phyloP scores from a whole-genome alignment of 2,113 vertebrate species.

The Protomyctophum bolini region DNA sequence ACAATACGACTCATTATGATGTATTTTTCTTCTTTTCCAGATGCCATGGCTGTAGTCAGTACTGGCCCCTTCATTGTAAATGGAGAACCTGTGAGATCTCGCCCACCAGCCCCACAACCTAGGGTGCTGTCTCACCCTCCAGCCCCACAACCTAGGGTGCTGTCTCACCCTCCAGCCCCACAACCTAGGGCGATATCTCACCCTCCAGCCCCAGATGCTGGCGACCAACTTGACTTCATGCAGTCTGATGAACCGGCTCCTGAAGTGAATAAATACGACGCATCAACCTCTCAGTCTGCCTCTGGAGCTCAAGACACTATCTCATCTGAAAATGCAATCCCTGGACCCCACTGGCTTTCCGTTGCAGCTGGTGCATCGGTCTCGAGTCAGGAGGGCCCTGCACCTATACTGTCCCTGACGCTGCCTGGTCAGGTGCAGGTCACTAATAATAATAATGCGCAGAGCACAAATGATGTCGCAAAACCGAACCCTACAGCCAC shows the following conservation, averaged over 20 bases:
- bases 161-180: not conserved
- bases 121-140: not conserved
- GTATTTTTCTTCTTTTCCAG: constrained; percentile 33
- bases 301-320: not conserved
- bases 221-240: not conserved
- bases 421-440: constrained; percentile 34
- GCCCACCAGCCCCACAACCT: not conserved
- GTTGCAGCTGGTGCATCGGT: constrained; percentile 28
- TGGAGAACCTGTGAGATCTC: not conserved
- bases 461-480: rapidly evolving
- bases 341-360: constrained; percentile 4
- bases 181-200: not conserved
- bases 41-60: constrained; percentile 35
- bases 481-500: not conserved
- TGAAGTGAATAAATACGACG: not conserved
- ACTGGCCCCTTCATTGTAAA: constrained; percentile 59
- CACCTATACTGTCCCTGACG: constrained; percentile 46
- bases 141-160: not conserved
- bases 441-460: not conserved
- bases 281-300: not conserved
- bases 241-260: constrained; percentile 2
- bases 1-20: not conserved
- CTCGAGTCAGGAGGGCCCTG: constrained; percentile 38
- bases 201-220: not conserved
- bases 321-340: not conserved